Percentiles rank a stretch among this genome's conserved stretches.
These are phyloP conservation scores for Pimephales promelas DNA, from an alignment of 2,113 vertebrate genomes.

Conservation along the genomic window DNA sequence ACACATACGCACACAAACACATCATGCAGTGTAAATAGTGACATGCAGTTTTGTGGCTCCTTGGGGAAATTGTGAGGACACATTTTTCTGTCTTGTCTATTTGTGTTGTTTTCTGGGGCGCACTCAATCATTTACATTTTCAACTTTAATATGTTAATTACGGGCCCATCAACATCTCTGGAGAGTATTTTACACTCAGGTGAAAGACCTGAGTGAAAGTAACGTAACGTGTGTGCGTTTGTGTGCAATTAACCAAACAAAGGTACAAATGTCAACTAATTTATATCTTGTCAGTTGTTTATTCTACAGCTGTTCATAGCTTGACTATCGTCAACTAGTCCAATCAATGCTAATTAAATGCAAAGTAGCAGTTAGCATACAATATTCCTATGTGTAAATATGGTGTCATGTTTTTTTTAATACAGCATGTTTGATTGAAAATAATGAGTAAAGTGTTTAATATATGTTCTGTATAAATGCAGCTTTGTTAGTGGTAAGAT, in stretches of 20 bases:
- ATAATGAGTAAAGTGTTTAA: not conserved
- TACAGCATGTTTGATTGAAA: not conserved
- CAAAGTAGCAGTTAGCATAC: not conserved
- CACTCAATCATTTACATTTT: conserved; percentile 27
- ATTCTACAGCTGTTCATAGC: conserved; percentile 28
- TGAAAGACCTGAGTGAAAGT: conserved; percentile 11
- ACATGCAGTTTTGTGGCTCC: conserved; percentile 44
- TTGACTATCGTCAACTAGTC: conserved; percentile 36
- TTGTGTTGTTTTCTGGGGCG: conserved; percentile 40
- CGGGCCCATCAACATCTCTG: not conserved
- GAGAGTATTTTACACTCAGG: conserved; percentile 40
- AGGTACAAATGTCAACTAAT: conserved; percentile 45
- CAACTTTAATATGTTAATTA: conserved; percentile 51
- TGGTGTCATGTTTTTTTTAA: not conserved
- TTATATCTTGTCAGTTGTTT: conserved; percentile 22
- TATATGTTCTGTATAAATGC: not conserved
- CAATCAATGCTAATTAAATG: conserved; percentile 27
- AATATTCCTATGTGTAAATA: conserved; percentile 29
- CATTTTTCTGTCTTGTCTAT: conserved; percentile 34
- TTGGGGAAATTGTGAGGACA: conserved; percentile 28
- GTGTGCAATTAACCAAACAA: conserved; percentile 20
- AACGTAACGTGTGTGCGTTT: conserved; percentile 11
- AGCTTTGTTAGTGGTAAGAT: not conserved
- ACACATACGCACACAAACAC: conserved; percentile 25
- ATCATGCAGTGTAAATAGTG: conserved; percentile 43